Evolutionary conservation across 35 echinoderm and acorn worm species (phyloP).

Genomic region (Stichopus chloronotus): DNA sequence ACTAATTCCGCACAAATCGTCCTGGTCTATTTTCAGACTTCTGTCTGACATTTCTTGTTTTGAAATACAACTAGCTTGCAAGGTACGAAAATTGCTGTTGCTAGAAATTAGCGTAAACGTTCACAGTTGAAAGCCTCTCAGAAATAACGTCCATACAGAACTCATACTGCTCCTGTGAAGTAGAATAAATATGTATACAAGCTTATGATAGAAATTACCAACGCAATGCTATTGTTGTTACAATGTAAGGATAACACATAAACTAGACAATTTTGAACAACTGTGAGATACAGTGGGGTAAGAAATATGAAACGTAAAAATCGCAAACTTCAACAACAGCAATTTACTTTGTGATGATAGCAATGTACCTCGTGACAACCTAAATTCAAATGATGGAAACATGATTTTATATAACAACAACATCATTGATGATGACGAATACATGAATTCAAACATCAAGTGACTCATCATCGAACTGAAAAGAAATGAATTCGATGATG

Average conservation of each 20-base stretch:
- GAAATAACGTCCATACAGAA: background rate
- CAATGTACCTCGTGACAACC: background rate
- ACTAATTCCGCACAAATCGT: too few species aligned
- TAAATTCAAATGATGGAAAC: too few species aligned
- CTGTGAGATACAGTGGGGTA: background rate
- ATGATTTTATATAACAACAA: too few species aligned
- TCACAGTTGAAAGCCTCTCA: background rate
- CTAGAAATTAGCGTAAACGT: constrained; percentile 11
- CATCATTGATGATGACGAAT: too few species aligned
- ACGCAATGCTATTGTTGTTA: background rate
- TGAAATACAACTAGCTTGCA: too few species aligned
- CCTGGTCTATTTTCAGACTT: too few species aligned
- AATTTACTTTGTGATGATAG: background rate
- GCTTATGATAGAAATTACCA: background rate
- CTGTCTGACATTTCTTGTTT: too few species aligned
- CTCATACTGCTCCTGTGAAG: constrained; percentile 26
- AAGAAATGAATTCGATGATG: too few species aligned
- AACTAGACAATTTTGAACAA: background rate
- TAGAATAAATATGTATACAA: background rate
- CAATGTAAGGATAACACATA: background rate
- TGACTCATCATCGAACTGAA: too few species aligned
- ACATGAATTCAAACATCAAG: too few species aligned
- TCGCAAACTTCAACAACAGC: background rate
- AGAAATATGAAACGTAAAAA: background rate
- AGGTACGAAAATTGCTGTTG: background rate